These are phyloP conservation scores for Eupelmus urozonus DNA, from an alignment of 2,888 invertebrate genomes.

Conservation along the genomic window DNA sequence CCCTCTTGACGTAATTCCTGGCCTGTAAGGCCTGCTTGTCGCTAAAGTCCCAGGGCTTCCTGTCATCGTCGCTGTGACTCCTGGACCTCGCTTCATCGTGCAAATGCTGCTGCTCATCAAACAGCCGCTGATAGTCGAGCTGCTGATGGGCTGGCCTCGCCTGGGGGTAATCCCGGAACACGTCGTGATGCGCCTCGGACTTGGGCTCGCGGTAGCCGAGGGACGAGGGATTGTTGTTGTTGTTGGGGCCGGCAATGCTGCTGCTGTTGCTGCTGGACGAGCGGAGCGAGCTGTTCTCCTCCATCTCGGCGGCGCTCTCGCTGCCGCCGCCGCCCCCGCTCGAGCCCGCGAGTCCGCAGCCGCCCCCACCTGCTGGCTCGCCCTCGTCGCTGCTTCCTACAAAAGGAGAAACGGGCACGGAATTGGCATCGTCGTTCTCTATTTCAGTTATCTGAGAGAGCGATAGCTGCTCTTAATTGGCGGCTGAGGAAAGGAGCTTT, in stretches of 20 bases:
- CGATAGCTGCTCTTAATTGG: too few relatives aligned
- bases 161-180: conserved; percentile 53
- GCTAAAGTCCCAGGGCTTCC: conserved; percentile 67
- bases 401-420: conserved; percentile 39
- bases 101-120: conserved; percentile 37
- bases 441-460: too few relatives aligned
- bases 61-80: conserved; percentile 66
- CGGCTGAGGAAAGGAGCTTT: too few relatives aligned
- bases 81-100: neutral
- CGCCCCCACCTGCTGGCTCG: conserved; percentile 78
- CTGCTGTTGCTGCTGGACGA: conserved; percentile 79
- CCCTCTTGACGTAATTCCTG: conserved; percentile 39
- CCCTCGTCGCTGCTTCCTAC: conserved; percentile 79
- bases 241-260: conserved; percentile 77
- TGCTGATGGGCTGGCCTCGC: conserved; percentile 21
- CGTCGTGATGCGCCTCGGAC: conserved; percentile 47
- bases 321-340: conserved; percentile 60
- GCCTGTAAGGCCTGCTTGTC: conserved; percentile 60
- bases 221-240: neutral
- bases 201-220: conserved; percentile 21
- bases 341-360: conserved; percentile 73
- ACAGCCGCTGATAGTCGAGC: conserved; percentile 36
- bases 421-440: too few relatives aligned
- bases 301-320: conserved; percentile 79
- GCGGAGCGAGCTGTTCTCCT: conserved; percentile 66